Evolutionary conservation across 2,113 vertebrate genomes (phyloP), one percentile per base, ranked within the genome.

Genomic region (Neodon shergylaensis): DNA sequence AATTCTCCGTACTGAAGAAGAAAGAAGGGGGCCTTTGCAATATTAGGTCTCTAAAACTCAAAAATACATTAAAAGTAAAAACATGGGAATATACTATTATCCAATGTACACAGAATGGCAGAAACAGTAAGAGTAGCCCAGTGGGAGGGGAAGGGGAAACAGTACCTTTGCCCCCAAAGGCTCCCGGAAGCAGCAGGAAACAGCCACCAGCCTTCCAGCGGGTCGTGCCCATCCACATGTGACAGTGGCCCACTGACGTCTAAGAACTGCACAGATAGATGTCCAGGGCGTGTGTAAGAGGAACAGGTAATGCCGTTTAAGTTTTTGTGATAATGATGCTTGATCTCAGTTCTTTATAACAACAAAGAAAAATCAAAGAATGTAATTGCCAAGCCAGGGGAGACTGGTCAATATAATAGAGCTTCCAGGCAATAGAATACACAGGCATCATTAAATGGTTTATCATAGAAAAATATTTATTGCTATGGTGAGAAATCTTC

Each of bases 341-440:
- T 36, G 13, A 74, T 79, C 44, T 61, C 65, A 87, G 7, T 91
- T 73, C 66, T 83, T 70, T 70, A 72, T 21, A 84, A 88, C 4
- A 88, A 63, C 81, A 42, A 54, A 83, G 6, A 94, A 93, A 89
- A 94, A 65, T 44, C 31, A 44, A 36, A 9, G 92, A 70, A 79
- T 0, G 1, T 65, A 73, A 91, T 74, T 65, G 22, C 33, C 66
- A 76, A 76, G 13, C 13, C 54, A 90, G 36, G 68, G 1, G 61
- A 94, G 65, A 63, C 8, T 81, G 1, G 49, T 87, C 84, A 26
- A 17, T 82, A 90, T 36, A 94, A 88, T 6, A 13, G 28, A 68
- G 88, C 17, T 74, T 73, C 12, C 42, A 68, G 31, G 16, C 54
- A 92, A 79, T 5, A 4, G 31, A 79, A 93, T 79, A 86, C 19